Evolutionary conservation across 2,113 vertebrate genomes (phyloP).

Genomic region (Equus quagga): DNA sequence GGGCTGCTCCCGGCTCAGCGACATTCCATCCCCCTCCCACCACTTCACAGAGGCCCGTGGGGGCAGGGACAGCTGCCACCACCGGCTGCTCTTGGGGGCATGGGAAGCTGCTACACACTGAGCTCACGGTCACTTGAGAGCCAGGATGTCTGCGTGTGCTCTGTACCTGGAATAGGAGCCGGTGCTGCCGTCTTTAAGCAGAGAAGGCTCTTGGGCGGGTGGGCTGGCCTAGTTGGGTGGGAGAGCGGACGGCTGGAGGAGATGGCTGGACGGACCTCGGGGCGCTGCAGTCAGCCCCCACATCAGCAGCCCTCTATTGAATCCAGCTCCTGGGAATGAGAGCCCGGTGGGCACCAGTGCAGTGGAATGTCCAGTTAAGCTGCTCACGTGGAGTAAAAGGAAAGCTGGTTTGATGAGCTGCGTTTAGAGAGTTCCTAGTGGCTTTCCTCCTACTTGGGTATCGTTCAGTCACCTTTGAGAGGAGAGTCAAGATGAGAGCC

Average conservation of each 20-base stretch:
- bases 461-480: background rate
- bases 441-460: background rate
- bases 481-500: accelerated
- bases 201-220: background rate
- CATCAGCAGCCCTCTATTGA: background rate
- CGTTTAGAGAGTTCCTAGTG: background rate
- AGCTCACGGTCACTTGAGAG: background rate
- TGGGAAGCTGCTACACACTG: background rate
- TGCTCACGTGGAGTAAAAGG: background rate
- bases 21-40: background rate
- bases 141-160: accelerated
- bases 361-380: background rate
- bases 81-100: accelerated
- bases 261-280: background rate
- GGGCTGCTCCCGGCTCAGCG: background rate
- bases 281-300: too few species aligned
- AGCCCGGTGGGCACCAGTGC: accelerated
- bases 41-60: background rate
- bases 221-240: accelerated
- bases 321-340: accelerated
- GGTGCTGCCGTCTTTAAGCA: accelerated
- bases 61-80: background rate
- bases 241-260: background rate
- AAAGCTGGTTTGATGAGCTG: too few species aligned
- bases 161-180: background rate